A percentile compares a stretch with the other conserved stretches of the same genome.
These are phyloP conservation scores for Athrips mouffetella DNA, from an alignment of 2,888 invertebrate genomes.

Conservation along the genomic window DNA sequence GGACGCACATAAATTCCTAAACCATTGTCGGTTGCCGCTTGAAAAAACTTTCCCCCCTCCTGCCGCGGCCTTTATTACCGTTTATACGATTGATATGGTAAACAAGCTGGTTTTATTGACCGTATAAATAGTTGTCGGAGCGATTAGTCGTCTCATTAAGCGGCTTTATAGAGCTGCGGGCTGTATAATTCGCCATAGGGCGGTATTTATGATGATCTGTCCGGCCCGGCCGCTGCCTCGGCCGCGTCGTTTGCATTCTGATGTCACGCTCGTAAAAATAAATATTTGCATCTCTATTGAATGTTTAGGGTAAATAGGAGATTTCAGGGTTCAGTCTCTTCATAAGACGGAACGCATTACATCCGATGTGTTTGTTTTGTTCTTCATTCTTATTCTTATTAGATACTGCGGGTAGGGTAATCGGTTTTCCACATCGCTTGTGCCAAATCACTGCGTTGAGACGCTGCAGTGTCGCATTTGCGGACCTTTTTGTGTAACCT, in stretches of 20 bases:
- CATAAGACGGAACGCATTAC: constrained; percentile 1
- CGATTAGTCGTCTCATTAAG: constrained; percentile 53
- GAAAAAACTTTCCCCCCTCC: constrained; percentile 23
- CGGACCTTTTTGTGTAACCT: background rate
- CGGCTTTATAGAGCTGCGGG: constrained; percentile 31
- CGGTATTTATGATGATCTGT: constrained; percentile 33
- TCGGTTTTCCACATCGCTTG: constrained; percentile 3
- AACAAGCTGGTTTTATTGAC: constrained; percentile 36
- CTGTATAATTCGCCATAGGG: constrained; percentile 31
- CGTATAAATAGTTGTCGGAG: constrained; percentile 34
- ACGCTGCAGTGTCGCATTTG: constrained; percentile 3
- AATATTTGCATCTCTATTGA: constrained; percentile 44
- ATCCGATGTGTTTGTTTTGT: constrained; percentile 8
- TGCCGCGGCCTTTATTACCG: constrained; percentile 38
- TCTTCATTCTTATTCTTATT: background rate
- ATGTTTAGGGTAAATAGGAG: constrained; percentile 39
- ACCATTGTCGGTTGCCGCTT: constrained; percentile 38
- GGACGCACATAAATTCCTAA: constrained; percentile 44
- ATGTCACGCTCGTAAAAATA: constrained; percentile 38
- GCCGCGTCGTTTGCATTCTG: constrained; percentile 35
- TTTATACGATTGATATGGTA: constrained; percentile 54
- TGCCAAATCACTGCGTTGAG: background rate
- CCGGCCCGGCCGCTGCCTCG: constrained; percentile 11
- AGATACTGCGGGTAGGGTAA: background rate
- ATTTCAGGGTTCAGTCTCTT: constrained; percentile 9